Evolutionary conservation across 2,113 vertebrate genomes (phyloP), one percentile per base, ranked within the genome.

Genomic region (Grantiella picta): DNA sequence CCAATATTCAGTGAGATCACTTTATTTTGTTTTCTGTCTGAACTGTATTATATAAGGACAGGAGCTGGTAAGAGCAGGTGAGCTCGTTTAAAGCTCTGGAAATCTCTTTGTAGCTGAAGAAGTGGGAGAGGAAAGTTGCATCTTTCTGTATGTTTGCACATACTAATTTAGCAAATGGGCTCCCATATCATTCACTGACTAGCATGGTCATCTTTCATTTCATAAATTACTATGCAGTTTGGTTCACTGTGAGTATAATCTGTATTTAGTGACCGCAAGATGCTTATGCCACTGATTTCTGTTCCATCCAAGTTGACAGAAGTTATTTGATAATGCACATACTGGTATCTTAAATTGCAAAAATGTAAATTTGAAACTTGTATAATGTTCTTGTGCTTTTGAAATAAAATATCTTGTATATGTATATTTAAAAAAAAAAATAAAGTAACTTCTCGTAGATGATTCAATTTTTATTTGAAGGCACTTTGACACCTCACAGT

Each of bases 281-380:
- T 12, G 95, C 97, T 98, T 97, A 96, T 85, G 96, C 97, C 97
- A 98, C 98, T 96, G 95, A 97, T 97, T 95, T 92, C 96, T 93
- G 90, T 97, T 98, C 97, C 96, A 97, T 97, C 94, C 95, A 96
- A 97, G 96, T 96, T 96, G 94, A 96, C 94, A 89, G 90, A 96
- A 97, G 91, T 98, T 96, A 97, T 97, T 97, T 97, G 90, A 97
- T 97, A 97, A 97, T 98, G 97, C 97, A 97, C 97, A 98, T 98
- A 98, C 90, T 95, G 97, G 93, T 98, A 97, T 97, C 97, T 97
- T 98, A 95, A 98, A 97, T 95, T 98, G 97, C 95, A 98, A 97
- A 98, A 98, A 93, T 98, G 98, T 98, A 98, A 98, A 98, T 98
- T 98, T 97, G 95, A 98, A 97, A 98, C 97, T 97, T 98, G 97